A percentile compares a stretch with the other conserved stretches of the same genome.
Evolutionary conservation across 1,140 invertebrate genomes (phyloP).

Genomic region (Heliothis subflexa): DNA sequence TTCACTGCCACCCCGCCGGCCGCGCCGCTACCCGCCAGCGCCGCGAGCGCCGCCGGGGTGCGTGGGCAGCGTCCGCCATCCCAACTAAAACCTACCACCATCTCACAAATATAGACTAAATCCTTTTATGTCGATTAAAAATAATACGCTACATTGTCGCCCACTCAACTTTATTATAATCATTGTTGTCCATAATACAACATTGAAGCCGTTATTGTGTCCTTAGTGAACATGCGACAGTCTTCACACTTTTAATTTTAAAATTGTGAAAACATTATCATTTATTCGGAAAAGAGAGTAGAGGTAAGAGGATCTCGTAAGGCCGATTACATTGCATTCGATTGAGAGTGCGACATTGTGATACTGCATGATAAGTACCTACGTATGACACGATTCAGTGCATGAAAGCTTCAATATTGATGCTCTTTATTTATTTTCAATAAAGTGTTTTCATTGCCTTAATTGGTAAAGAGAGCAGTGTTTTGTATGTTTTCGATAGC

Average conservation of each 20-base stretch:
- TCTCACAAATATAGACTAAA: neutral
- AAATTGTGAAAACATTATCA: no score
- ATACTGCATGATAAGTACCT: neutral
- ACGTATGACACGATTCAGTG: neutral
- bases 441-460: no score
- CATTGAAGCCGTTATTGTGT: no score
- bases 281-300: neutral
- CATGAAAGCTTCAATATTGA: neutral
- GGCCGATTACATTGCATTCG: conserved; percentile 7
- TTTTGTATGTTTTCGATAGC: no score
- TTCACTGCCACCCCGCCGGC: conserved; percentile 59
- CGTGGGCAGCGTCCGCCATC: conserved; percentile 39
- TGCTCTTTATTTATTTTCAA: no score
- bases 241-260: no score
- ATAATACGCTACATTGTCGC: neutral
- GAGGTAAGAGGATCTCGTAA: conserved; percentile 6
- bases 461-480: no score
- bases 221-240: no score
- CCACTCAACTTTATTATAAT: neutral
- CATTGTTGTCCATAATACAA: no score
- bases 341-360: neutral
- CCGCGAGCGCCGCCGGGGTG: conserved; percentile 12
- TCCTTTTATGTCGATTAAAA: neutral
- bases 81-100: neutral
- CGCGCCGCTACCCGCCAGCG: neutral